Evolutionary conservation across 2,888 invertebrate genomes (phyloP).

Genomic region (Tetragnatha montana): DNA sequence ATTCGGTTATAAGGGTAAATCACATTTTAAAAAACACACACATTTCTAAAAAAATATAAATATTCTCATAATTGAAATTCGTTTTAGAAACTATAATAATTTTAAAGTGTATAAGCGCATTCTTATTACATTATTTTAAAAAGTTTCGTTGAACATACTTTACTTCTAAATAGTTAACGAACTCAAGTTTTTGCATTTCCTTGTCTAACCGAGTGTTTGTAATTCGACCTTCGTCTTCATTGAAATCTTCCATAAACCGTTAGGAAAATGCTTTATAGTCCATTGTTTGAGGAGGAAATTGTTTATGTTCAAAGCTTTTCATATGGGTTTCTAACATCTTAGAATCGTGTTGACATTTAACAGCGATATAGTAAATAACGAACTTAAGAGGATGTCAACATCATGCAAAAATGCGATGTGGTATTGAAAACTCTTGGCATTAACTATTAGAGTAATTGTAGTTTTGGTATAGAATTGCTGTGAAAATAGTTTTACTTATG

Average conservation of each 20-base stretch:
- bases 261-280: neutral
- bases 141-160: neutral
- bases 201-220: neutral
- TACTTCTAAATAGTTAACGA: neutral
- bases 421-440: too few relatives aligned
- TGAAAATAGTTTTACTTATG: too few relatives aligned
- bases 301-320: neutral
- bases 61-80: too few relatives aligned
- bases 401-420: too few relatives aligned
- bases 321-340: neutral
- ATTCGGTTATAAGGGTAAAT: too few relatives aligned
- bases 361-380: neutral
- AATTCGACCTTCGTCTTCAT: neutral
- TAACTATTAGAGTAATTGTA: too few relatives aligned
- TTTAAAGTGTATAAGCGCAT: too few relatives aligned
- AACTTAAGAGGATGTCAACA: neutral
- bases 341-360: neutral
- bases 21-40: too few relatives aligned
- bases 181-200: neutral
- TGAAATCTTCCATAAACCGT: neutral
- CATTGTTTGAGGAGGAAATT: neutral
- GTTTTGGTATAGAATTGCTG: too few relatives aligned
- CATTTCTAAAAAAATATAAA: too few relatives aligned
- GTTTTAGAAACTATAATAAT: too few relatives aligned
- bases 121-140: too few relatives aligned